Evolutionary conservation across 1,140 invertebrate species (phyloP).

Genomic region (Heliconius melpomene): DNA sequence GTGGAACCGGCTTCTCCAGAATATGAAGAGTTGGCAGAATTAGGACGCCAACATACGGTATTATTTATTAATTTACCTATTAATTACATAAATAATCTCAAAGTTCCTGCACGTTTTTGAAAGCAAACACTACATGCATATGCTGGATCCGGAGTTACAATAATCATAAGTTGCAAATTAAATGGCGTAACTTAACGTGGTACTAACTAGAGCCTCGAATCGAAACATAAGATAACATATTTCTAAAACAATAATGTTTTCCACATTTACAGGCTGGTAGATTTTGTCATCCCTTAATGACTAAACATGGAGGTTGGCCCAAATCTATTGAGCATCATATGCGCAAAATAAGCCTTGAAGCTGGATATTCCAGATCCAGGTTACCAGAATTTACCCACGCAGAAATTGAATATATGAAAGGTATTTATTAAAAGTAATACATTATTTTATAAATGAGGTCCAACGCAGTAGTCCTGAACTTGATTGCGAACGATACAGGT

Average conservation of each 20-base stretch:
- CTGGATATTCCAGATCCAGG: slow-evolving; percentile 31
- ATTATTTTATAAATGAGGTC: no score
- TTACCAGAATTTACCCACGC: slow-evolving; percentile 34
- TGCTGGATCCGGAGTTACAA: no score
- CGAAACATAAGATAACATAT: not conserved
- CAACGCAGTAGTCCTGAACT: no score
- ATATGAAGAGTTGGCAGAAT: slow-evolving; percentile 26
- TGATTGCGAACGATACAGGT: no score
- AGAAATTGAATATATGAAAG: slow-evolving; percentile 36
- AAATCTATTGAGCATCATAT: slow-evolving; percentile 22
- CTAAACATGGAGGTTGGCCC: slow-evolving; percentile 36
- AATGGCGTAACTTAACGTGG: no score
- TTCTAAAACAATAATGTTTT: not conserved
- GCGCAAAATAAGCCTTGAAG: slow-evolving; percentile 19
- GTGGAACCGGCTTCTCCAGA: slow-evolving; percentile 27
- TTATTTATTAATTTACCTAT: not conserved
- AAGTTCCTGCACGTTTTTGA: no score
- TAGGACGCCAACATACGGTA: slow-evolving; percentile 29
- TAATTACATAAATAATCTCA: no score
- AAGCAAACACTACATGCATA: no score
- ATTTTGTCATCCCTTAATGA: slow-evolving; percentile 38
- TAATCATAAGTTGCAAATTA: no score
- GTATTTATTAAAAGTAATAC: slow-evolving; percentile 10
- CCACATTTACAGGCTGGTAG: slow-evolving; percentile 31
- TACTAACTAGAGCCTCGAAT: no score